These are phyloP conservation scores for Eueides isabella DNA, from an alignment of 1,140 invertebrate species.

Conservation along the genomic window DNA sequence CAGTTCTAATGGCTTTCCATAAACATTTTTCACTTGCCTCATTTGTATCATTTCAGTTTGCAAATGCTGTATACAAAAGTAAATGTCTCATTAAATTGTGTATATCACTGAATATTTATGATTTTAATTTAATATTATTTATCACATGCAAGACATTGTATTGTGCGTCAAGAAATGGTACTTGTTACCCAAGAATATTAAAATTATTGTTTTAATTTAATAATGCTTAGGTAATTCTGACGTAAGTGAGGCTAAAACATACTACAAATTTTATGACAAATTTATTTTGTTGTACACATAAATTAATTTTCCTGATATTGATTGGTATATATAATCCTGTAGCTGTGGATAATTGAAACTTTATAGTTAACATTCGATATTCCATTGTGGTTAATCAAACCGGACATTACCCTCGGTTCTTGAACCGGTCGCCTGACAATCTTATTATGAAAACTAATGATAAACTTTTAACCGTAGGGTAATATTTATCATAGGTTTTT, in stretches of 20 bases:
- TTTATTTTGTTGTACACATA: too few species aligned
- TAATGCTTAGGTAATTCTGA: neutral
- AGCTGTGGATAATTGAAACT: neutral
- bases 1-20: neutral
- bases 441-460: constrained; percentile 26
- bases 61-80: neutral
- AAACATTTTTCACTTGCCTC: neutral
- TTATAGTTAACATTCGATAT: neutral
- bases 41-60: neutral
- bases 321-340: neutral
- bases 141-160: neutral
- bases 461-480: constrained; percentile 32
- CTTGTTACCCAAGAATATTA: neutral
- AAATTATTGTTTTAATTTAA: neutral
- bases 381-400: constrained; percentile 30
- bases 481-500: neutral
- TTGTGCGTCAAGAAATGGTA: neutral
- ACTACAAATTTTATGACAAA: neutral
- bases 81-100: neutral
- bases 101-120: neutral
- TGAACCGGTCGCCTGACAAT: constrained; percentile 39
- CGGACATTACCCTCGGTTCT: constrained; percentile 33
- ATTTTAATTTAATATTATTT: neutral
- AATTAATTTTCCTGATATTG: too few species aligned
- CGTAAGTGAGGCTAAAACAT: neutral